Conservation (phyloP, 2,888 invertebrate genomes). For the Opisthograptis luteolata region DNA sequence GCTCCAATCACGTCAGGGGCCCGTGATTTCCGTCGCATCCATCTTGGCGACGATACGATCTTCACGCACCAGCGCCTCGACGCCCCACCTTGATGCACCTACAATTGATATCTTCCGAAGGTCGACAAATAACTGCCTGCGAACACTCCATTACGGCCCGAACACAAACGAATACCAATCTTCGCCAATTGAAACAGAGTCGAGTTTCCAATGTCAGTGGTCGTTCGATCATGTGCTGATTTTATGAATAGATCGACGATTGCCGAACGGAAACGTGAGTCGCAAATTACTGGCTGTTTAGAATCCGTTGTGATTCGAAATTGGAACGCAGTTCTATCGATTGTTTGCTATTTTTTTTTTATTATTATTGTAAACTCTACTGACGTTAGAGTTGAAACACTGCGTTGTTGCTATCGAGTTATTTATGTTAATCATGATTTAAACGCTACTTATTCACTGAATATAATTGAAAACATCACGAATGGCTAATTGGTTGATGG, state of each 20-base stretch:
- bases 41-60: slow-evolving; percentile 63
- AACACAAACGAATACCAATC: not conserved
- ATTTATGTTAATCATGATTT: not conserved
- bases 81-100: slow-evolving; percentile 54
- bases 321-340: slow-evolving; percentile 31
- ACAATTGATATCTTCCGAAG: slow-evolving; percentile 82
- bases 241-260: slow-evolving; percentile 65
- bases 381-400: not conserved
- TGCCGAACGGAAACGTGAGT: slow-evolving; percentile 58
- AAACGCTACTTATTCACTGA: not conserved
- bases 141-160: slow-evolving; percentile 31
- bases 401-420: too few relatives aligned
- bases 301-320: slow-evolving; percentile 32
- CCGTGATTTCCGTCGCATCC: slow-evolving; percentile 49
- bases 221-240: slow-evolving; percentile 45
- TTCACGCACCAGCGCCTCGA: slow-evolving; percentile 60
- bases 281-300: slow-evolving; percentile 49
- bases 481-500: too few relatives aligned
- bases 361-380: slow-evolving; percentile 7
- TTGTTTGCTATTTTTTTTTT: slow-evolving; percentile 28
- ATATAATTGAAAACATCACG: slow-evolving; percentile 1
- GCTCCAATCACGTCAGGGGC: slow-evolving; percentile 27
- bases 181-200: slow-evolving; percentile 7
- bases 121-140: slow-evolving; percentile 71
- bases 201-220: not conserved